Evolutionary conservation across 2,113 vertebrate genomes (phyloP).

Genomic region (Rhea pennata): DNA sequence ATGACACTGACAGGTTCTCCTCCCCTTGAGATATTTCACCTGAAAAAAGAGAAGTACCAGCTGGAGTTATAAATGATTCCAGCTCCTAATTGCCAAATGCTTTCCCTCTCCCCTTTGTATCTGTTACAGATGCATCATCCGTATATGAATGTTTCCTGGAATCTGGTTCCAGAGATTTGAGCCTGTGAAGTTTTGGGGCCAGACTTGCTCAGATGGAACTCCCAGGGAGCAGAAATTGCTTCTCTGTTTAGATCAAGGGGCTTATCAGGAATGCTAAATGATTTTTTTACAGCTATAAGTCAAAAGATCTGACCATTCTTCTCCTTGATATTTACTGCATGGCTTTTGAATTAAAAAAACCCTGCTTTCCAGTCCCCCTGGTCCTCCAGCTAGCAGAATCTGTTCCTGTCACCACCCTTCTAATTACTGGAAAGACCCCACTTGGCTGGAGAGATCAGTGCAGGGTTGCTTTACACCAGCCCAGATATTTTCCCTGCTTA

Average conservation of each 20-base stretch:
- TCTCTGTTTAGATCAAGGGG: constrained; percentile 53
- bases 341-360: background rate
- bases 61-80: constrained; percentile 53
- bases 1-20: constrained; percentile 22
- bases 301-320: constrained; percentile 30
- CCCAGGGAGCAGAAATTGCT: constrained; percentile 57
- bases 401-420: constrained; percentile 56
- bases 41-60: constrained; percentile 58
- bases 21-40: constrained; percentile 27
- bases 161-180: constrained; percentile 63
- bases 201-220: constrained; percentile 50
- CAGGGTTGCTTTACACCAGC: constrained; percentile 53
- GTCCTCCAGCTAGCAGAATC: constrained; percentile 9
- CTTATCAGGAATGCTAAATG: constrained; percentile 51
- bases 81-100: constrained; percentile 44
- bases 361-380: background rate
- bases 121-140: constrained; percentile 62
- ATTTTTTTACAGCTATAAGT: constrained; percentile 45
- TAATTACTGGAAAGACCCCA: constrained; percentile 63
- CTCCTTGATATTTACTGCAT: constrained; percentile 14
- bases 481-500: constrained; percentile 53
- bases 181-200: constrained; percentile 53
- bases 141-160: constrained; percentile 60
- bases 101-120: constrained; percentile 53
- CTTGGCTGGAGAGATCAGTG: constrained; percentile 50